Evolutionary conservation across 1,140 invertebrate genomes (phyloP).

Genomic region (Anastrepha ludens): DNA sequence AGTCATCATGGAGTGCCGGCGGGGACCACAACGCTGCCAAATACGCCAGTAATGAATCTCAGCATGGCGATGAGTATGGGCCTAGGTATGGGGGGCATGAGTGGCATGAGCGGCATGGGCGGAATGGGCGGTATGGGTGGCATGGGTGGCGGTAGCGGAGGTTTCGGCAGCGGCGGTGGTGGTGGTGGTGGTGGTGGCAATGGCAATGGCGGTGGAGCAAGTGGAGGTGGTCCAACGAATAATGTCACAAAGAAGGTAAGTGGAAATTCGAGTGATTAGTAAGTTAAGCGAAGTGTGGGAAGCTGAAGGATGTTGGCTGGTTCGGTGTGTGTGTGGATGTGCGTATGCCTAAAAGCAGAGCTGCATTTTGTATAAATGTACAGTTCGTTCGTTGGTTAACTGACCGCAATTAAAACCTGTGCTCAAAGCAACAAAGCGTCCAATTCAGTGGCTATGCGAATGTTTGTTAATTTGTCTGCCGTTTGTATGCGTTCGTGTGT

Average conservation of each 20-base stretch:
- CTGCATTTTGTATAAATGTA: neutral
- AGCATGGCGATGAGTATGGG: slow-evolving; percentile 73
- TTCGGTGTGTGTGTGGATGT: neutral
- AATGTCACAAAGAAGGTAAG: slow-evolving; percentile 73
- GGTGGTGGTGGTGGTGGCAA: neutral
- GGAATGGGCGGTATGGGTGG: neutral
- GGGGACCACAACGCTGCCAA: slow-evolving; percentile 57
- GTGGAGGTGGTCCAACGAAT: slow-evolving; percentile 61
- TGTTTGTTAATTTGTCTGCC: neutral
- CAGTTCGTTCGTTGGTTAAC: neutral
- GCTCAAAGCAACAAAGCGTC: neutral
- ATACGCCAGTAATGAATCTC: slow-evolving; percentile 66
- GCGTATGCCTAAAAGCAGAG: neutral
- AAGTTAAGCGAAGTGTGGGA: neutral
- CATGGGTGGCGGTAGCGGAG: neutral
- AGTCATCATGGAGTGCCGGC: slow-evolving; percentile 13
- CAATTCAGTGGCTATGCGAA: neutral
- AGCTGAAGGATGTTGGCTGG: too few relatives aligned
- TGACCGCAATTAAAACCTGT: slow-evolving; percentile 36
- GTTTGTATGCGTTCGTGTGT: neutral
- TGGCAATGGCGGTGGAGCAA: neutral
- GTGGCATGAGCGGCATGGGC: neutral
- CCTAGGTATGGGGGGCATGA: slow-evolving; percentile 68
- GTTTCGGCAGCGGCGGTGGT: neutral
- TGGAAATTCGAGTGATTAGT: neutral